phyloP scores from a whole-genome alignment of 2,888 invertebrate species.

The Herminia tarsipennalis region DNA sequence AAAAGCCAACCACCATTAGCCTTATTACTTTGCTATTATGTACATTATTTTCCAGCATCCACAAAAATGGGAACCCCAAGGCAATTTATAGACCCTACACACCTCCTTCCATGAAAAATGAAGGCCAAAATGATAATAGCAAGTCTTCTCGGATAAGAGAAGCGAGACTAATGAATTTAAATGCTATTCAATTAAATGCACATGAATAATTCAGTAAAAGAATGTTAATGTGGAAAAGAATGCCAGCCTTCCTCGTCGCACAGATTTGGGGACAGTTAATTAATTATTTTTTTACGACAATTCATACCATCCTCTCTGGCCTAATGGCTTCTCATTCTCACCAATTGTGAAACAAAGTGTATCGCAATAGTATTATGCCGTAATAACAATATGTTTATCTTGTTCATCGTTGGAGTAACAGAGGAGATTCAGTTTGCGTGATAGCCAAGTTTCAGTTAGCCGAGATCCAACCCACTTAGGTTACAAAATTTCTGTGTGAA shows the following conservation, averaged over 20 bases:
- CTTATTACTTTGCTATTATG: no score
- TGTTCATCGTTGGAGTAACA: no score
- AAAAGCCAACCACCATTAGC: no score
- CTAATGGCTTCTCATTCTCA: slow-evolving; percentile 37
- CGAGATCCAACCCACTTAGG: no score
- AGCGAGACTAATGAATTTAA: slow-evolving; percentile 74
- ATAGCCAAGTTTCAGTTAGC: no score
- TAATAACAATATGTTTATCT: no score
- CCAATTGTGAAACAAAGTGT: slow-evolving; percentile 31
- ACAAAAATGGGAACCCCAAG: background rate
- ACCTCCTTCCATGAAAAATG: slow-evolving; percentile 34
- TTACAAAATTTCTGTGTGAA: no score
- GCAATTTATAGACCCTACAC: background rate
- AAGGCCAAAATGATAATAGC: slow-evolving; percentile 44
- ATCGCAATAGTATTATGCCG: slow-evolving; percentile 8
- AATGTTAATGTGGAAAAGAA: slow-evolving; percentile 77
- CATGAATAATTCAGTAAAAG: slow-evolving; percentile 79
- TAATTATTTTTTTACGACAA: slow-evolving; percentile 65
- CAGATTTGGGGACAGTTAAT: slow-evolving; percentile 68
- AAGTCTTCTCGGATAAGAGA: slow-evolving; percentile 44
- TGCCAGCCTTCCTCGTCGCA: slow-evolving; percentile 60
- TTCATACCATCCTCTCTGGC: slow-evolving; percentile 31
- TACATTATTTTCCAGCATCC: background rate
- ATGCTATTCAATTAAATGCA: slow-evolving; percentile 81
- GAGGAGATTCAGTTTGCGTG: no score